phyloP scores from a whole-genome alignment of 1,140 invertebrate species.

The Lasaia peninsularis region DNA sequence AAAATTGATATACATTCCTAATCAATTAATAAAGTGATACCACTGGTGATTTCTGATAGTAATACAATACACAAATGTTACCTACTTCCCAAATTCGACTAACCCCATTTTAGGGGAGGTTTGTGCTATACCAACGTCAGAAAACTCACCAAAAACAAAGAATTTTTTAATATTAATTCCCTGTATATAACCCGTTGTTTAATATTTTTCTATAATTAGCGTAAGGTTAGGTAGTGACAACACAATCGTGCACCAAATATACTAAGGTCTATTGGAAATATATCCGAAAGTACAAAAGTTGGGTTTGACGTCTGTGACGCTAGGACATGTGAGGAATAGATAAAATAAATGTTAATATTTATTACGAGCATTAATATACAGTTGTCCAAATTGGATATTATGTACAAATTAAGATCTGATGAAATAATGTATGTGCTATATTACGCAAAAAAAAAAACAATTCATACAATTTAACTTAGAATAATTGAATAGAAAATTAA shows the following conservation, averaged over 20 bases:
- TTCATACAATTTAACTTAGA: too few relatives aligned
- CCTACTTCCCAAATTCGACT: neutral
- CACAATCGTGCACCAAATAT: constrained; percentile 35
- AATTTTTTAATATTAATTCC: constrained; percentile 21
- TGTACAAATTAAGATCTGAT: too few relatives aligned
- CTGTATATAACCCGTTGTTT: constrained; percentile 44
- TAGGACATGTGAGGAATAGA: neutral
- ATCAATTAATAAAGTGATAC: neutral
- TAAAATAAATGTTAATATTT: neutral
- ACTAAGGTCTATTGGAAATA: constrained; percentile 8
- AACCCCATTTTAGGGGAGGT: neutral
- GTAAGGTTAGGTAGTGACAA: constrained; percentile 22
- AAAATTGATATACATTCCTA: neutral
- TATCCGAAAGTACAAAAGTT: constrained; percentile 1
- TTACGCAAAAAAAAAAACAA: too few relatives aligned
- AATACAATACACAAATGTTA: neutral
- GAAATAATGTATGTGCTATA: too few relatives aligned
- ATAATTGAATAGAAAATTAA: too few relatives aligned
- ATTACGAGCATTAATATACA: too few relatives aligned
- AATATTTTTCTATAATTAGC: constrained; percentile 48
- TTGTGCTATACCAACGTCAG: neutral
- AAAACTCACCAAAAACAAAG: constrained; percentile 7
- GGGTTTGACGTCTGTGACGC: neutral
- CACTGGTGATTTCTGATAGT: neutral
- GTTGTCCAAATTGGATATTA: too few relatives aligned